phyloP scores from a whole-genome alignment of 2,888 invertebrate species.

The Tetanocera ferruginea region DNA sequence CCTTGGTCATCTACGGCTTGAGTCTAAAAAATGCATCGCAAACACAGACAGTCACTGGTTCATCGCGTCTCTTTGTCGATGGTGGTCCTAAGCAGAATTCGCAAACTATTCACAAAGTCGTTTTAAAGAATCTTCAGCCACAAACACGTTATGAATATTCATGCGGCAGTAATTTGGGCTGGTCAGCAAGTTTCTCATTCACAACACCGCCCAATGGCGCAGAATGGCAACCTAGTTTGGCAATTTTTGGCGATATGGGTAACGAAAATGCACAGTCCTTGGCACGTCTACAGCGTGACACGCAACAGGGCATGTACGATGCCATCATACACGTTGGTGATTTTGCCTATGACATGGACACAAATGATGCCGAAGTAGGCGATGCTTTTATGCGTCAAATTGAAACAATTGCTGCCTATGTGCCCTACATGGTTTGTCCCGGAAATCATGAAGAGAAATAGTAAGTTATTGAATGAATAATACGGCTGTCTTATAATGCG shows the following conservation, averaged over 20 bases:
- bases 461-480: slow-evolving; percentile 70
- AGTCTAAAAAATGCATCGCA: slow-evolving; percentile 67
- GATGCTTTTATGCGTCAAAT: slow-evolving; percentile 95
- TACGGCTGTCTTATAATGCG: slow-evolving; percentile 42
- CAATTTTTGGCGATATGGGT: slow-evolving; percentile 95
- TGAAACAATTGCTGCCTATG: slow-evolving; percentile 87
- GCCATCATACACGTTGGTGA: slow-evolving; percentile 93
- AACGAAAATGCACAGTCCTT: slow-evolving; percentile 90
- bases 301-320: slow-evolving; percentile 85
- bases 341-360: slow-evolving; percentile 95
- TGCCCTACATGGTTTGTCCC: slow-evolving; percentile 94
- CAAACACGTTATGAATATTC: slow-evolving; percentile 83
- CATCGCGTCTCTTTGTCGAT: slow-evolving; percentile 77
- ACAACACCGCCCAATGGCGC: slow-evolving; percentile 77
- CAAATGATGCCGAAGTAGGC: slow-evolving; percentile 84
- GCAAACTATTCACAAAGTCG: slow-evolving; percentile 85
- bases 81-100: slow-evolving; percentile 76
- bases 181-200: slow-evolving; percentile 86
- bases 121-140: slow-evolving; percentile 74
- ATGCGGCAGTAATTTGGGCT: slow-evolving; percentile 83
- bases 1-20: slow-evolving; percentile 81
- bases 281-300: slow-evolving; percentile 85
- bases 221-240: slow-evolving; percentile 85
- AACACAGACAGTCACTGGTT: slow-evolving; percentile 73
- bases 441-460: slow-evolving; percentile 92